Conservation (phyloP, 2,888 invertebrate genomes). For the Athrips mouffetella region DNA sequence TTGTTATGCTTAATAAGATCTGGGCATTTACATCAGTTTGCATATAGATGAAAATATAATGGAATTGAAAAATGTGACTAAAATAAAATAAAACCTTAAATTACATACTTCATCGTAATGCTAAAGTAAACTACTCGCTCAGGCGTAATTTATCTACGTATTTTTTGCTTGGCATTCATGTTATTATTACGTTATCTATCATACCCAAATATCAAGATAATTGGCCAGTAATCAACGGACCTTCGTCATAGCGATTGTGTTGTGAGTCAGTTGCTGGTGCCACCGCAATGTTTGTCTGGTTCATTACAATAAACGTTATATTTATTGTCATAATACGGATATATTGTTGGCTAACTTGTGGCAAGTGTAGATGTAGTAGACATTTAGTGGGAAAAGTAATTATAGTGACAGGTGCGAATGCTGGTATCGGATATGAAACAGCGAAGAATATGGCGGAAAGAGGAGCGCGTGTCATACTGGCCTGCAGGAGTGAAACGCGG, state of each 20-base stretch:
- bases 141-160: no score
- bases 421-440: slow-evolving; percentile 89
- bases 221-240: neutral
- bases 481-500: slow-evolving; percentile 83
- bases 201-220: neutral
- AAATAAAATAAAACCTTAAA: no score
- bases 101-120: no score
- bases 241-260: neutral
- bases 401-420: slow-evolving; percentile 89
- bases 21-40: no score
- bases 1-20: no score
- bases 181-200: neutral
- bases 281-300: slow-evolving; percentile 31
- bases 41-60: no score
- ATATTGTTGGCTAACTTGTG: slow-evolving; percentile 42
- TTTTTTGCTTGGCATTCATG: neutral
- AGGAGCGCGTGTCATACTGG: slow-evolving; percentile 88
- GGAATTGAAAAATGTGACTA: no score
- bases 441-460: slow-evolving; percentile 83
- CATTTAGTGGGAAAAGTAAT: slow-evolving; percentile 88
- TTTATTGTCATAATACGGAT: slow-evolving; percentile 22
- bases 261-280: no score
- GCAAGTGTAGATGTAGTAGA: slow-evolving; percentile 45
- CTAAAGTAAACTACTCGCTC: no score
- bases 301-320: slow-evolving; percentile 28